Evolutionary conservation across 2,797 vertebrate genomes (phyloP), one percentile per base, ranked within the genome.

Genomic region (Sciaenops ocellatus): DNA sequence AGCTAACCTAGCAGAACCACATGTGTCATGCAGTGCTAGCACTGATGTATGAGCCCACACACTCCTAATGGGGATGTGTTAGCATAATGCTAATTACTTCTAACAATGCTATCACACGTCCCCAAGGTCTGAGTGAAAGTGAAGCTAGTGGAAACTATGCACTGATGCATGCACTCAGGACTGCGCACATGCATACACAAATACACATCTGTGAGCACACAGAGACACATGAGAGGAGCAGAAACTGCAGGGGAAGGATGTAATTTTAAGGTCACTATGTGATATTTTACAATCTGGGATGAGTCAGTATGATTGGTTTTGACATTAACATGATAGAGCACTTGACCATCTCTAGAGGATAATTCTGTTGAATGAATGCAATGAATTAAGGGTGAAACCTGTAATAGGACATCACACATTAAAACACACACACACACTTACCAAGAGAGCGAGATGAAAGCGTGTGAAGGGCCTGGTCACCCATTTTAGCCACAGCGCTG

Each of bases 401-500:
- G 63, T 71, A 18, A 57, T 55, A 34, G 24, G 56, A 73, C 42
- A 48, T 78, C 59, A 6, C 20, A 79, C 59, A 69, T 4, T 72
- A 34, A 52, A 28, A 60, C 65, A 74, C 46, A 78, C 51, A 46
- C 28, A 69, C 60, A 67, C 30, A 69, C 96, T 96, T 94, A 98
- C 97, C 97, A 56, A 99, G 92, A 54, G 96, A 92, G 20, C 95
- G 96, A 0, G 97, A 98, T n/a, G 97, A 97, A 51, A 97, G 92
- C 1, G 96, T 98, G 90, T 96, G 96, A 65, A 99, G 89, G 0
- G 98, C 98, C 85, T 96, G 97, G 84, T 98, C 97, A 8, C 97
- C 98, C 78, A 98, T 97, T 92, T 97, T 98, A 82, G 96, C 96
- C 10, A 99, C 95, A 2, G 97, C 96, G 1, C 93, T 96, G 93